phyloP scores from a whole-genome alignment of 2,113 vertebrate species.

The Lasiurus cinereus region DNA sequence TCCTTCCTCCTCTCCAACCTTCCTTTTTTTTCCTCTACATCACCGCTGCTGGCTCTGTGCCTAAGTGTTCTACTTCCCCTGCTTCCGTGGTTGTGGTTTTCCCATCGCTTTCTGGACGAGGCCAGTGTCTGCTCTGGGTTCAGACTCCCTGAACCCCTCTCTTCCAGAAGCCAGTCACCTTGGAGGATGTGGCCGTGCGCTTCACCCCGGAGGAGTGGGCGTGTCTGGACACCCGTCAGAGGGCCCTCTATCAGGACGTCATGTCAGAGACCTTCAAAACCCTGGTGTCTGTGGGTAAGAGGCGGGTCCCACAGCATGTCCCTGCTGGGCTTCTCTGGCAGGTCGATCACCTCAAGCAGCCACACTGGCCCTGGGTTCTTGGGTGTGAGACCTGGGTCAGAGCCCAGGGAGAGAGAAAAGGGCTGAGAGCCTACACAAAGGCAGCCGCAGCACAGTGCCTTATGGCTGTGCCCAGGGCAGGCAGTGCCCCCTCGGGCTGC shows the following conservation, averaged over 20 bases:
- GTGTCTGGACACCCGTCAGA: constrained; percentile 58
- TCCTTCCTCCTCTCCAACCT: background rate
- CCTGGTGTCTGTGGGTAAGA: constrained; percentile 73
- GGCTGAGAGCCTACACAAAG: background rate
- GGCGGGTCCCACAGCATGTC: background rate
- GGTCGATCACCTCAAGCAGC: background rate
- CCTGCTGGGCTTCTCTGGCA: background rate
- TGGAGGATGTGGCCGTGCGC: constrained; percentile 72
- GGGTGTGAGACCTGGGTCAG: background rate
- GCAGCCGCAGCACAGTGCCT: background rate
- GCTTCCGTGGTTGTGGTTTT: background rate
- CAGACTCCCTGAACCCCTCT: background rate
- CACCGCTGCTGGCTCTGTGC: background rate
- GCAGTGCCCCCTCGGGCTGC: too few relatives aligned
- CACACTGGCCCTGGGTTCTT: background rate
- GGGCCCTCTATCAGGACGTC: constrained; percentile 65
- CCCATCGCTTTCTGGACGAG: background rate
- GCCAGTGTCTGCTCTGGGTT: background rate
- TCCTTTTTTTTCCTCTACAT: background rate
- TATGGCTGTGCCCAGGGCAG: too few relatives aligned
- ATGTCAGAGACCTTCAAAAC: constrained; percentile 70
- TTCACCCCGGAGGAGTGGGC: constrained; percentile 78
- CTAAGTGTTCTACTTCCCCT: background rate
- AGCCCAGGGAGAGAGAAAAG: background rate
- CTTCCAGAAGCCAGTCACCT: constrained; percentile 64